Percentiles rank a stretch among this genome's conserved stretches.
These are phyloP conservation scores for Euura lappo DNA, from an alignment of 1,140 invertebrate species.

Conservation along the genomic window DNA sequence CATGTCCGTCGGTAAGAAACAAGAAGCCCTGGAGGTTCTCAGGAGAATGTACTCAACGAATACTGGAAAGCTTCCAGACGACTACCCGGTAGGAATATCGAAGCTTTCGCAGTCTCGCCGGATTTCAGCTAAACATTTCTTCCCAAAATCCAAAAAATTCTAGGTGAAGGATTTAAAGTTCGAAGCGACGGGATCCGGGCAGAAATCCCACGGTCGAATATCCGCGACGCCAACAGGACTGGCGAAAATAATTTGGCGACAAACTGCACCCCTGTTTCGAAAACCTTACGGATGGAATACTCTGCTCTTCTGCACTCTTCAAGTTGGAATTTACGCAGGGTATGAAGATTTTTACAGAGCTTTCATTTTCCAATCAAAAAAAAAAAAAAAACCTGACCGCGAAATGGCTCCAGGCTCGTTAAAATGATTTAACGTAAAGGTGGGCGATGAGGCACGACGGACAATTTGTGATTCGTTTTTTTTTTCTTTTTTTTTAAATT, in stretches of 20 bases:
- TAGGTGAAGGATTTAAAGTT: neutral
- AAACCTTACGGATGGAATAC: conserved; percentile 70
- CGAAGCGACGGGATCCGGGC: neutral
- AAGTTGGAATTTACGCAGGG: conserved; percentile 67
- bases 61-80: conserved; percentile 29
- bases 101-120: neutral
- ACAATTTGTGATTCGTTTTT: too few relatives aligned
- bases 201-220: neutral
- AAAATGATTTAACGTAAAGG: too few relatives aligned
- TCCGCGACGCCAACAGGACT: conserved; percentile 28
- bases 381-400: too few relatives aligned
- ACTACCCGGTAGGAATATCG: conserved; percentile 38
- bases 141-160: too few relatives aligned
- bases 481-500: too few relatives aligned
- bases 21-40: conserved; percentile 43
- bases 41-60: conserved; percentile 40
- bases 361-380: neutral
- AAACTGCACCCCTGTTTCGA: conserved; percentile 68
- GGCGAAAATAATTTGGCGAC: conserved; percentile 66
- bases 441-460: too few relatives aligned
- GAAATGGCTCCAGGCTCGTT: too few relatives aligned
- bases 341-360: neutral
- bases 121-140: neutral
- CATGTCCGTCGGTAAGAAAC: conserved; percentile 45
- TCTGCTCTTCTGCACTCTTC: conserved; percentile 69